phyloP scores from a whole-genome alignment of 92 coral and sea anemone genomes.

The Palythoa grandiflora region DNA sequence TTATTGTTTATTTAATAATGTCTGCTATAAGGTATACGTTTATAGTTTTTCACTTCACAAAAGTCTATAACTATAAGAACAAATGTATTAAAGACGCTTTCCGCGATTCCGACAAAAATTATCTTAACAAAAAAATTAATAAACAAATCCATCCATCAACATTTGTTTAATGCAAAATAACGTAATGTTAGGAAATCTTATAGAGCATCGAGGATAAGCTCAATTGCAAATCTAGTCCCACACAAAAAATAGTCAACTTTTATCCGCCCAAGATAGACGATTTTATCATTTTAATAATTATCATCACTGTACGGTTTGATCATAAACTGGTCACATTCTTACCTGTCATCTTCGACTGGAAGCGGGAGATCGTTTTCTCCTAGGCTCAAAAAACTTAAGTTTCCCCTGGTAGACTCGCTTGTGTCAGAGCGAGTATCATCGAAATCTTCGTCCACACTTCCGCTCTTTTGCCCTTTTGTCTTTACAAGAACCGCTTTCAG shows the following conservation, averaged over 20 bases:
- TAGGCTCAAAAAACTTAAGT: slow-evolving; percentile 58
- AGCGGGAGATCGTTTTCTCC: slow-evolving; percentile 39
- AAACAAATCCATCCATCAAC: too few species aligned
- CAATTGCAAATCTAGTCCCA: too few species aligned
- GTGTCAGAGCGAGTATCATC: slow-evolving; percentile 80
- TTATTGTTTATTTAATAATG: too few species aligned
- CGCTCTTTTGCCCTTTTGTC: slow-evolving; percentile 31
- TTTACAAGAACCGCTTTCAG: slow-evolving; percentile 66
- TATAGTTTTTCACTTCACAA: too few species aligned
- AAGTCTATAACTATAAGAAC: too few species aligned
- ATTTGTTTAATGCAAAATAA: too few species aligned
- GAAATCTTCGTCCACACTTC: slow-evolving; percentile 59
- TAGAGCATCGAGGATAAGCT: too few species aligned
- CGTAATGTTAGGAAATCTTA: too few species aligned
- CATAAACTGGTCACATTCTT: background rate
- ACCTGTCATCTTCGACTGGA: slow-evolving; percentile 20
- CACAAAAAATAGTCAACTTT: background rate
- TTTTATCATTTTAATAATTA: background rate
- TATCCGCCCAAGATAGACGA: background rate
- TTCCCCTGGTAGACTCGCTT: slow-evolving; percentile 64
- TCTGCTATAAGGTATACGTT: too few species aligned
- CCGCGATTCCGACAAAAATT: too few species aligned
- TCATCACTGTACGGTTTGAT: background rate
- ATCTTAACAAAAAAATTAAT: too few species aligned
- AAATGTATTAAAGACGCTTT: too few species aligned